Conservation (phyloP, 2,113 vertebrate genomes). For the Nanorana parkeri region DNA sequence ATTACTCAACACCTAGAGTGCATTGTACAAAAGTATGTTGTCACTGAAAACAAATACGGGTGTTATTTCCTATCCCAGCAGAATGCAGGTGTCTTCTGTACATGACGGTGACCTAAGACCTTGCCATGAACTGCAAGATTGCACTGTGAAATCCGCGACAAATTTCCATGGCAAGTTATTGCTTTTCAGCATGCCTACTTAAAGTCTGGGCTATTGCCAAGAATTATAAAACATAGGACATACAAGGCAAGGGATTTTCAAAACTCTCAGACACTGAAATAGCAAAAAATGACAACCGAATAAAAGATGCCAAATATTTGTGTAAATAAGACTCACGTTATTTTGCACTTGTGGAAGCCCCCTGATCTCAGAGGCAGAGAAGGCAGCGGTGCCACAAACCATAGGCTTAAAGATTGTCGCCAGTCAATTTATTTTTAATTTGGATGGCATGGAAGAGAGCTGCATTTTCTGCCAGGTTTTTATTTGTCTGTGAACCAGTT, state of each 20-base stretch:
- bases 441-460: too few species aligned
- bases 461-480: too few species aligned
- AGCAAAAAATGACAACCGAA: too few species aligned
- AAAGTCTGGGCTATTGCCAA: slow-evolving; percentile 31
- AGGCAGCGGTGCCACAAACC: too few species aligned
- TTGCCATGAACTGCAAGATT: slow-evolving; percentile 35
- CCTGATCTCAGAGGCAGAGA: too few species aligned
- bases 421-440: too few species aligned
- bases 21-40: slow-evolving; percentile 11
- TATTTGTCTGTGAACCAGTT: too few species aligned
- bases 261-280: neutral
- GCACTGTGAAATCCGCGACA: slow-evolving; percentile 42
- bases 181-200: slow-evolving; percentile 47
- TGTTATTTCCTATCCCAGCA: slow-evolving; percentile 49
- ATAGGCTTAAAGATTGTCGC: too few species aligned
- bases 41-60: slow-evolving; percentile 42
- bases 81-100: slow-evolving; percentile 49
- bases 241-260: neutral
- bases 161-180: slow-evolving; percentile 43
- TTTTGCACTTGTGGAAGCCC: too few species aligned
- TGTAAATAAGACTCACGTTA: too few species aligned
- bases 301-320: too few species aligned
- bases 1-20: slow-evolving; percentile 34
- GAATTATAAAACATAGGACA: slow-evolving; percentile 29
- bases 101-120: slow-evolving; percentile 32